Conservation (phyloP, 2,888 invertebrate genomes). For the Rhamnusium bicolor region DNA sequence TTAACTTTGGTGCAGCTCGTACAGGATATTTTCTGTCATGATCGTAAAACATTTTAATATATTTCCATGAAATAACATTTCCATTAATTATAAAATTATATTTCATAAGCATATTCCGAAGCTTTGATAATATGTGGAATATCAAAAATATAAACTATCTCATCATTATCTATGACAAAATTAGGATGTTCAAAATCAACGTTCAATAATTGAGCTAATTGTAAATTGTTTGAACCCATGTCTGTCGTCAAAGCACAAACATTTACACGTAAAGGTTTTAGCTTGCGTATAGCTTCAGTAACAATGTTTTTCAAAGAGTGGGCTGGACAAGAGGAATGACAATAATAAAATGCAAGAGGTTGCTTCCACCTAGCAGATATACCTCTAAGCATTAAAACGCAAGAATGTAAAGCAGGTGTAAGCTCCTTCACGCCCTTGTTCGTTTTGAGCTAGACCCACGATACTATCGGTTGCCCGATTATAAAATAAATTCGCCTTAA, state of each 20-base stretch:
- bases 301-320: conserved; percentile 20
- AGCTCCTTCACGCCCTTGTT: conserved; percentile 15
- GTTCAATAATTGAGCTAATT: conserved; percentile 12
- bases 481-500: conserved; percentile 38
- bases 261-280: conserved; percentile 20
- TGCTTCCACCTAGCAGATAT: conserved; percentile 23
- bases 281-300: conserved; percentile 1
- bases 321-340: conserved; percentile 33
- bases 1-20: neutral
- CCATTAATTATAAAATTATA: conserved; percentile 28
- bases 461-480: conserved; percentile 1
- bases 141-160: conserved; percentile 32
- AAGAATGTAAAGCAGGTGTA: conserved; percentile 29
- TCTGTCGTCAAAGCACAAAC: conserved; percentile 24
- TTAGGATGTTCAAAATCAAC: conserved; percentile 11
- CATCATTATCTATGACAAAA: conserved; percentile 22
- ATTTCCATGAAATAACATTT: conserved; percentile 26
- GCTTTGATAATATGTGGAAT: conserved; percentile 33
- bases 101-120: conserved; percentile 30
- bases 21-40: neutral
- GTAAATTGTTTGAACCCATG: conserved; percentile 37
- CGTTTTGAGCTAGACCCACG: conserved; percentile 35
- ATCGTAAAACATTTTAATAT: neutral
- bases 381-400: conserved; percentile 26
- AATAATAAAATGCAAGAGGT: conserved; percentile 23